Percentiles rank a stretch among this genome's conserved stretches.
These are phyloP conservation scores for Hepsetus odoe DNA, from an alignment of 2,113 vertebrate species.

Conservation along the genomic window DNA sequence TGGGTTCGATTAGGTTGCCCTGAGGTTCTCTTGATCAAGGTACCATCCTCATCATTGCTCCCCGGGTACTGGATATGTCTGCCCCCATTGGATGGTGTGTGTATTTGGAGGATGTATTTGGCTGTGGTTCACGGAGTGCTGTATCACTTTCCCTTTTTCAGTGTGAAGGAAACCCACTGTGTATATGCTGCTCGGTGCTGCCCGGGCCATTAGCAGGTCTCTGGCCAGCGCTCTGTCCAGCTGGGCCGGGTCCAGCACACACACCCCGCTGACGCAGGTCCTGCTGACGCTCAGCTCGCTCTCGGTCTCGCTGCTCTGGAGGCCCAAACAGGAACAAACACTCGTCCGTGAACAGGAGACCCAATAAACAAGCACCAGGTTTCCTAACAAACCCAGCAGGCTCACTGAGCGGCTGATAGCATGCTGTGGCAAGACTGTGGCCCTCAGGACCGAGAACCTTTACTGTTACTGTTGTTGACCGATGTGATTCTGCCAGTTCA, in stretches of 20 bases:
- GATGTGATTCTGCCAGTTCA: neutral
- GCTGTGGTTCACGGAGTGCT: no score
- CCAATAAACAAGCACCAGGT: neutral
- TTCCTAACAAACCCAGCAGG: neutral
- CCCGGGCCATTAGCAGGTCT: slow-evolving; percentile 20
- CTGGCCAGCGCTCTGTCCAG: slow-evolving; percentile 25
- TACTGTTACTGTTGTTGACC: neutral
- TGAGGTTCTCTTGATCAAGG: no score
- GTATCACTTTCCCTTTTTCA: neutral
- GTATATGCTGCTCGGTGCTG: slow-evolving; percentile 13
- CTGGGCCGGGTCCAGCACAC: slow-evolving; percentile 53
- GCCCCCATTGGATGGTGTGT: no score
- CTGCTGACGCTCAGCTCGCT: slow-evolving; percentile 82
- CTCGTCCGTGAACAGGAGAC: neutral
- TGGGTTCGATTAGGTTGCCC: no score
- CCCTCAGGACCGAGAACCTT: neutral
- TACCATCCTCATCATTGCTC: no score
- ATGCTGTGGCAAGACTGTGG: neutral
- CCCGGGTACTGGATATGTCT: no score
- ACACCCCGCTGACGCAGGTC: slow-evolving; percentile 71
- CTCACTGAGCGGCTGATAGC: neutral
- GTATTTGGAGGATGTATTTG: no score
- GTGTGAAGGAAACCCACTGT: slow-evolving; percentile 35
- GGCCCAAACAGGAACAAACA: slow-evolving; percentile 14
- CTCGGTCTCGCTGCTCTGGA: slow-evolving; percentile 89